Evolutionary conservation across 2,797 vertebrate genomes (phyloP), one percentile per base, ranked within the genome.

Genomic region (Lagodon rhomboides): DNA sequence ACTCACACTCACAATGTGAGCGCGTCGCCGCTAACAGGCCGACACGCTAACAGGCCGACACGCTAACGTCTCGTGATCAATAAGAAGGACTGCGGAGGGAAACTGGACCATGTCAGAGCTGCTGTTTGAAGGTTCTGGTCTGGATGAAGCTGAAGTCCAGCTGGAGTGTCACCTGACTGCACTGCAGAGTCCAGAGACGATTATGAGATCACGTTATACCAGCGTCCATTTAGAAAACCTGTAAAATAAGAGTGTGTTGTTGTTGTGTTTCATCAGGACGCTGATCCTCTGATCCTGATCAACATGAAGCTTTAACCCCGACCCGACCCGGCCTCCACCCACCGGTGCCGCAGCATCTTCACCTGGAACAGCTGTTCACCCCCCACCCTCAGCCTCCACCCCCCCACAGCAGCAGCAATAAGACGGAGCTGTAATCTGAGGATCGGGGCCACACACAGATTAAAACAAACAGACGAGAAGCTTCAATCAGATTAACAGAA

Each of bases 381-480:
- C 65, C 62, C 92, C 86, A 89, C 92, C 93, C 88, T 92, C 54
- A 1, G 34, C 63, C 30, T 92, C 92, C 93, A 89, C 91, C 92
- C 85, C 89, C 92, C 93, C 89, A 92, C 53, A 1, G 34, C 63
- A 90, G 85, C 91, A 93, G 95, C 95, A 96, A 96, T 97, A 96
- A 97, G 82, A 96, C 95, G 94, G 84, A 92, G 80, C 94, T 82
- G 94, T 97, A 97, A 97, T 97, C 97, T 90, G 95, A 94, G 95
- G 96, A 96, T 97, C 97, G 96, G 97, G 97, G 98, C 96, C 97
- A 97, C 96, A 96, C 92, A 94, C 95, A 97, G 97, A 98, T 98
- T 98, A 97, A 66, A 96, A 96, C 93, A 97, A 81, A 85, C 80
- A 87, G 84, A 83, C 82, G 55, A 70, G 65, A 17, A 79, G 85